phyloP scores from a whole-genome alignment of 1,140 invertebrate genomes.

The Drosophila teissieri region DNA sequence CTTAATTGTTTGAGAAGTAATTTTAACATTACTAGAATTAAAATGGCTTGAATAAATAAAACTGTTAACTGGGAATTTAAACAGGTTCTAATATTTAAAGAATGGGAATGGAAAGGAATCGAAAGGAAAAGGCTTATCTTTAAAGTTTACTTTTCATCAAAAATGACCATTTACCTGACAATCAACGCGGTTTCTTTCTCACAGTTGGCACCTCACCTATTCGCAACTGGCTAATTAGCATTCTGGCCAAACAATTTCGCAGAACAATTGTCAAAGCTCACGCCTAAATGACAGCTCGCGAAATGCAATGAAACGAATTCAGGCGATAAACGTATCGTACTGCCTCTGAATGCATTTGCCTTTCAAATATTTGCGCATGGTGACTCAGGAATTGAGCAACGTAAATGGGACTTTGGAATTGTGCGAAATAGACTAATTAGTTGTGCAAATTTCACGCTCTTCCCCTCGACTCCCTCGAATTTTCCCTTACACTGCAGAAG shows the following conservation, averaged over 20 bases:
- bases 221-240: slow-evolving; percentile 30
- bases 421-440: slow-evolving; percentile 41
- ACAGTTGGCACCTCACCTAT: background rate
- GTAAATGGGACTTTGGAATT: slow-evolving; percentile 12
- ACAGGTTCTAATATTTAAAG: background rate
- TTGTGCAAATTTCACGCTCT: slow-evolving; percentile 43
- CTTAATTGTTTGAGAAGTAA: background rate
- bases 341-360: slow-evolving; percentile 24
- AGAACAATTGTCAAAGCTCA: slow-evolving; percentile 40
- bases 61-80: no score
- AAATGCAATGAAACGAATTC: slow-evolving; percentile 27
- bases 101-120: background rate
- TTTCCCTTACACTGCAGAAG: background rate
- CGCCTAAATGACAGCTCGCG: slow-evolving; percentile 40
- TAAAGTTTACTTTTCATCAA: background rate
- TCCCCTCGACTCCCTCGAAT: background rate
- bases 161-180: background rate
- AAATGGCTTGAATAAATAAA: background rate
- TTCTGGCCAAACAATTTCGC: slow-evolving; percentile 26
- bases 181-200: no score
- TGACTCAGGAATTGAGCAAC: slow-evolving; percentile 28
- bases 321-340: slow-evolving; percentile 11
- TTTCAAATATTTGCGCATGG: slow-evolving; percentile 31
- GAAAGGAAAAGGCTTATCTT: no score
- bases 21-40: background rate